phyloP scores from a whole-genome alignment of 2,888 invertebrate species.

The Leptopilina myrica region DNA sequence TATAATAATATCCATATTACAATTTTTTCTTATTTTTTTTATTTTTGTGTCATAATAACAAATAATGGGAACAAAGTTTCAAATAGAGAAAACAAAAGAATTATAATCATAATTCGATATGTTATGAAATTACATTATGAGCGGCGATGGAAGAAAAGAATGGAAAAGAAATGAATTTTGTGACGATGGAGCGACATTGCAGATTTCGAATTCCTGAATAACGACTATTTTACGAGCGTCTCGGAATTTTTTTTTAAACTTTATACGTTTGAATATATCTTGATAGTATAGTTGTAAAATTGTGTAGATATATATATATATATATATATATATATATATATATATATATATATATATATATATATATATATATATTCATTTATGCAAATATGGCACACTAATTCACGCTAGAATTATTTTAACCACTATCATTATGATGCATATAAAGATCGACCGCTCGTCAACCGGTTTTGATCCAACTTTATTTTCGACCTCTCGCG shows the following conservation, averaged over 20 bases:
- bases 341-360: no score
- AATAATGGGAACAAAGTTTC: background rate
- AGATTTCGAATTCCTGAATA: slow-evolving; percentile 14
- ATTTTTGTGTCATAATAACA: no score
- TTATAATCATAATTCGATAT: background rate
- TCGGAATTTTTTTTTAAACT: background rate
- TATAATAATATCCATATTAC: no score
- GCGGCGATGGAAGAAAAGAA: background rate
- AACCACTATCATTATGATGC: slow-evolving; percentile 51
- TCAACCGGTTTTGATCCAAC: slow-evolving; percentile 25
- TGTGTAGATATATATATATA: background rate
- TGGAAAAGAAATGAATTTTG: background rate
- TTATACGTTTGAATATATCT: slow-evolving; percentile 12
- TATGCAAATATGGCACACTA: slow-evolving; percentile 46
- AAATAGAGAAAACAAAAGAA: background rate
- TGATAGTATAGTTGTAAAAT: background rate
- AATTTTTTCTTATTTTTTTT: no score
- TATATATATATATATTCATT: background rate
- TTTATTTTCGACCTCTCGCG: slow-evolving; percentile 8
- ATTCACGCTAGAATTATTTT: slow-evolving; percentile 61
- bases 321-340: no score
- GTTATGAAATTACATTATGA: background rate
- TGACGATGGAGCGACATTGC: background rate
- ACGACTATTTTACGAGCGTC: slow-evolving; percentile 30
- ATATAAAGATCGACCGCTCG: slow-evolving; percentile 40